Conservation (phyloP, 2,113 vertebrate genomes). For the Microtus pennsylvanicus region DNA sequence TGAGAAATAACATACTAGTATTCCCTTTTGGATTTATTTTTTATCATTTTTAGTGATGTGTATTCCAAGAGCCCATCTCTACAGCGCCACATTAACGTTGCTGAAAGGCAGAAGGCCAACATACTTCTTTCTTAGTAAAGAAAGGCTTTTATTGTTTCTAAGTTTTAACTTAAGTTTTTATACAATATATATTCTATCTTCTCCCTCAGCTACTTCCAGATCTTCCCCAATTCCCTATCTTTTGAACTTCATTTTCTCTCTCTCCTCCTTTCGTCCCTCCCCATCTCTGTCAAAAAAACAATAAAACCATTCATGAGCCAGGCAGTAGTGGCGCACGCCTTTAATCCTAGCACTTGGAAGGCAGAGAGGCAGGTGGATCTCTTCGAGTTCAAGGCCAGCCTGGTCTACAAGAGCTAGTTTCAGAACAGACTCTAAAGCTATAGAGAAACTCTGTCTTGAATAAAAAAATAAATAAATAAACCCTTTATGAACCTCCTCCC, state of each 20-base stretch:
- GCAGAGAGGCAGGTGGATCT: too few species aligned
- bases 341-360: too few species aligned
- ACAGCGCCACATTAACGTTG: not conserved
- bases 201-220: not conserved
- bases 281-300: not conserved
- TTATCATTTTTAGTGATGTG: not conserved
- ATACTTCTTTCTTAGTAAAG: not conserved
- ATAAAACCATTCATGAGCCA: not conserved
- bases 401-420: too few species aligned
- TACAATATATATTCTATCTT: not conserved
- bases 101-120: not conserved
- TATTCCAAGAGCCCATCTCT: not conserved
- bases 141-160: not conserved
- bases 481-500: not conserved
- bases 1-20: not conserved
- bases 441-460: too few species aligned
- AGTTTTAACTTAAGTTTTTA: not conserved
- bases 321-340: too few species aligned
- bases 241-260: not conserved
- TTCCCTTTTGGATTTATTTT: not conserved
- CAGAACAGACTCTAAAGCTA: too few species aligned
- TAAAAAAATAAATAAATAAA: too few species aligned
- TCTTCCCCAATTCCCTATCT: not conserved
- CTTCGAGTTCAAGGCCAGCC: too few species aligned
- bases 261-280: not conserved